These are phyloP conservation scores for Pteruthius melanotis DNA, from an alignment of 2,113 vertebrate genomes.

Conservation along the genomic window DNA sequence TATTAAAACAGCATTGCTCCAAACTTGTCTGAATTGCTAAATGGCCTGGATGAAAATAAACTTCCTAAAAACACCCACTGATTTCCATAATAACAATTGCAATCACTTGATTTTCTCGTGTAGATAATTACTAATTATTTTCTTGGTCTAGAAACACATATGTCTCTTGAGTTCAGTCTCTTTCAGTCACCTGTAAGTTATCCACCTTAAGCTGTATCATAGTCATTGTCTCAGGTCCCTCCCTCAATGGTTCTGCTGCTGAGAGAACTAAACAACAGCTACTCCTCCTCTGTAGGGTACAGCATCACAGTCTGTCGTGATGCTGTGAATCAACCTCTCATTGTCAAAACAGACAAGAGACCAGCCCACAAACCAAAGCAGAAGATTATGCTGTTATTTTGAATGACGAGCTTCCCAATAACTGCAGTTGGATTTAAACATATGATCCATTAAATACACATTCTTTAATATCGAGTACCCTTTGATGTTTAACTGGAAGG, in stretches of 20 bases:
- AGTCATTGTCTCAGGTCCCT: background rate
- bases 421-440: background rate
- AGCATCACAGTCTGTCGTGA: background rate
- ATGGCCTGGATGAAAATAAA: background rate
- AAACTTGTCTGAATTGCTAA: background rate
- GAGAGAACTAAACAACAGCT: background rate
- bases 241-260: background rate
- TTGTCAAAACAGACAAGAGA: background rate
- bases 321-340: background rate
- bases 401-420: background rate
- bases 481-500: background rate
- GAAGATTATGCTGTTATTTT: background rate
- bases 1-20: background rate
- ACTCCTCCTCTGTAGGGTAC: background rate
- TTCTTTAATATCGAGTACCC: background rate
- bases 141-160: background rate
- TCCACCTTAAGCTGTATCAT: background rate
- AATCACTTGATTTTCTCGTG: background rate
- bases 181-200: background rate
- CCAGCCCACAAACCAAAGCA: background rate
- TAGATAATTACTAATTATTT: background rate
- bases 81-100: background rate
- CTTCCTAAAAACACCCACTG: background rate
- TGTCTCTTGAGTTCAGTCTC: background rate
- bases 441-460: background rate